phyloP scores from a whole-genome alignment of 2,113 vertebrate species.

The Tenrec ecaudatus region DNA sequence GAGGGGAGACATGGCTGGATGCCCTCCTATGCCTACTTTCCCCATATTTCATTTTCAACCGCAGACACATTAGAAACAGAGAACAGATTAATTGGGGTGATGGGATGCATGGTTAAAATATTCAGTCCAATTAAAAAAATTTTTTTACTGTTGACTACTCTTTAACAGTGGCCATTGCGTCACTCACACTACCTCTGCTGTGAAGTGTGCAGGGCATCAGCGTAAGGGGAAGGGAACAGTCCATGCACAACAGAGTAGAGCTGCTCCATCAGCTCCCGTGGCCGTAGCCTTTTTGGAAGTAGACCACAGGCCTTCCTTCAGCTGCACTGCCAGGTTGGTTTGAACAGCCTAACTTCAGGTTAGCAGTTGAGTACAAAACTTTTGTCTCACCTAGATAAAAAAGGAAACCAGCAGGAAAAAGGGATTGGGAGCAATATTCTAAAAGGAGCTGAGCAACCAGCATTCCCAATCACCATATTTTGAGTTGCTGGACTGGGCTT shows the following conservation, averaged over 20 bases:
- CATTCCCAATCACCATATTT: neutral
- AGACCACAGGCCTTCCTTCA: neutral
- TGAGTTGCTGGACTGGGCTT: neutral
- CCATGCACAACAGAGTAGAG: neutral
- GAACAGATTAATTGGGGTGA: neutral
- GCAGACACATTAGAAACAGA: conserved; percentile 6
- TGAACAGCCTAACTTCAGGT: neutral
- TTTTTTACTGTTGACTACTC: neutral
- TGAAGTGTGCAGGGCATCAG: neutral
- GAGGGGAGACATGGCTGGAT: no score
- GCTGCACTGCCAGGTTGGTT: neutral
- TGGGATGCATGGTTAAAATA: neutral
- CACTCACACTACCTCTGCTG: neutral
- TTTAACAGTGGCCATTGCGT: neutral
- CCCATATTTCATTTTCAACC: neutral
- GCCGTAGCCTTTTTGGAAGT: neutral
- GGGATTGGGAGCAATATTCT: neutral
- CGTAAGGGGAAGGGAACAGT: neutral
- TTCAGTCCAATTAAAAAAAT: neutral
- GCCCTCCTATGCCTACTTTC: no score
- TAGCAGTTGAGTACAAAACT: neutral
- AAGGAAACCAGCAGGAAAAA: neutral
- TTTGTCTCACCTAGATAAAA: neutral
- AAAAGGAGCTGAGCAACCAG: neutral
- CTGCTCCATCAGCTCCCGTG: neutral